These are phyloP conservation scores for Noctilio leporinus DNA, from an alignment of 2,113 vertebrate genomes.

Conservation along the genomic window DNA sequence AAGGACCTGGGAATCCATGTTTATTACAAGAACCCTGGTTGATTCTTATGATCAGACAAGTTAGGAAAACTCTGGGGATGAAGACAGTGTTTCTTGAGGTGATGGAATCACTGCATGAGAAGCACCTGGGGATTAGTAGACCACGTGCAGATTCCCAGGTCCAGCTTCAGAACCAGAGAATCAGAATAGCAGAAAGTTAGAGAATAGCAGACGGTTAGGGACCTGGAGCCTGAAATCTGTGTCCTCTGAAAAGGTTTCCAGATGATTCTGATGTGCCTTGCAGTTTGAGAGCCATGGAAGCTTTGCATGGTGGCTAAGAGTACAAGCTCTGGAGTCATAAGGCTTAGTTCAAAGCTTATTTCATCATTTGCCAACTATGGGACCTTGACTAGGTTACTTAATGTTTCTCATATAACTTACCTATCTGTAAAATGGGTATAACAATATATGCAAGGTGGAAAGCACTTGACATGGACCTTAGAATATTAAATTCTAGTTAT, in stretches of 20 bases:
- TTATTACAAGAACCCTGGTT: neutral
- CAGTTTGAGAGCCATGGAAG: neutral
- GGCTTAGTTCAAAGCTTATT: neutral
- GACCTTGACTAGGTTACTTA: neutral
- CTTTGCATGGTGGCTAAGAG: neutral
- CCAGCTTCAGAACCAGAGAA: neutral
- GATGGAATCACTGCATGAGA: neutral
- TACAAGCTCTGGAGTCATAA: neutral
- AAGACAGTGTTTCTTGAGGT: neutral
- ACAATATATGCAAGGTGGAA: neutral
- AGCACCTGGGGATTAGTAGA: neutral
- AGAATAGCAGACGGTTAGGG: neutral
- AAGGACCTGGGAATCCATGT: neutral
- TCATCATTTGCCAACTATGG: neutral
- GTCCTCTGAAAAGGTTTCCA: neutral
- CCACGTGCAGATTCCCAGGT: neutral
- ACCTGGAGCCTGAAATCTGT: neutral
- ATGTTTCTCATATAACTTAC: neutral
- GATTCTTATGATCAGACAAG: neutral
- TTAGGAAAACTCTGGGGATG: neutral
- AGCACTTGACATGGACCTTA: neutral
- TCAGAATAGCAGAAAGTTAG: neutral
- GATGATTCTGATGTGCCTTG: neutral
- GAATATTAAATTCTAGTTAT: neutral
- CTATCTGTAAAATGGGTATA: neutral